Evolutionary conservation across 2,113 vertebrate genomes (phyloP).

Genomic region (Brachypteracias leptosomus): DNA sequence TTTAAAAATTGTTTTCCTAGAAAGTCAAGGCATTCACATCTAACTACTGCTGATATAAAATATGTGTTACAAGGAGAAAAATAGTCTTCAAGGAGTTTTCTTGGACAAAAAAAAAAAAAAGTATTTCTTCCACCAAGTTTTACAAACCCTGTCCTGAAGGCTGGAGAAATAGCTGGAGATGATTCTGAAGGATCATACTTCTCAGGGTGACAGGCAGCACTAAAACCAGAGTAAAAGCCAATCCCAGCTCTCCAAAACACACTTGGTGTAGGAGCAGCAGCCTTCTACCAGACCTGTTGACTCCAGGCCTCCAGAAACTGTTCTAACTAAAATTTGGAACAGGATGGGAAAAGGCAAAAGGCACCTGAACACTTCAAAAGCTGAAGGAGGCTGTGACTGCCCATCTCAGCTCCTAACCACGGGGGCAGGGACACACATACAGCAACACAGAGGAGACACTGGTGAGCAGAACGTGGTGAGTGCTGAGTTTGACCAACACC

Average conservation of each 20-base stretch:
- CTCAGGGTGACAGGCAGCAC: not conserved
- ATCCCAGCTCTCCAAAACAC: not conserved
- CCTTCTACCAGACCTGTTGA: not conserved
- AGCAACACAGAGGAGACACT: not conserved
- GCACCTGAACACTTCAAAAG: not conserved
- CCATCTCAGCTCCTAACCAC: not conserved
- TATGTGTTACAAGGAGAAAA: not conserved
- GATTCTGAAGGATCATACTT: not conserved
- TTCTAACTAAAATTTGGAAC: not conserved
- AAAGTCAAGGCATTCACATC: not conserved
- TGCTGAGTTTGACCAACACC: no score
- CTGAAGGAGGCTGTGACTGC: not conserved
- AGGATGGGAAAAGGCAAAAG: not conserved
- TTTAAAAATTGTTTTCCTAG: not conserved
- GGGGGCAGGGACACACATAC: not conserved
- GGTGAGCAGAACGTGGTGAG: not conserved
- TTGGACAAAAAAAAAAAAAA: not conserved
- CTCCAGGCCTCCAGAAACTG: not conserved
- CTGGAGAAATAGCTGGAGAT: not conserved
- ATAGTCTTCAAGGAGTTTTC: not conserved
- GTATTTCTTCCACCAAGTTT: not conserved
- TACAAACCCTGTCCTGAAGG: not conserved
- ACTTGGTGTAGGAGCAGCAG: accelerated
- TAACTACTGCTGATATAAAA: not conserved
- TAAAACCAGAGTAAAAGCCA: not conserved